Percentiles rank a stretch among this genome's conserved stretches.
phyloP scores from a whole-genome alignment of 2,797 vertebrate genomes.

The Taeniopygia guttata region DNA sequence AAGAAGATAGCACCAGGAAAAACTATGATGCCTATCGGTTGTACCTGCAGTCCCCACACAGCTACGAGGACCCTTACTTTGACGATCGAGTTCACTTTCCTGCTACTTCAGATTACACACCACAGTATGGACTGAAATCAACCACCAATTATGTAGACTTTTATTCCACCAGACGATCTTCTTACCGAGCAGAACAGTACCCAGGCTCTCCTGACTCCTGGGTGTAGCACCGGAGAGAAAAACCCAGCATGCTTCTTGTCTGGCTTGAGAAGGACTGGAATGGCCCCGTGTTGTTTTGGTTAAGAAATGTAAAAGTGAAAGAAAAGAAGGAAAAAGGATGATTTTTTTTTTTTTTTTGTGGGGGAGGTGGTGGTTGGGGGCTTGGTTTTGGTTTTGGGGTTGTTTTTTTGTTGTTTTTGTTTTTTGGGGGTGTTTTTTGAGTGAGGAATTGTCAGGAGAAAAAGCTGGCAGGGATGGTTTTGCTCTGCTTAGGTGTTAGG shows the following conservation, averaged over 20 bases:
- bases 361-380: too few relatives aligned
- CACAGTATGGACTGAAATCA: conserved; percentile 90
- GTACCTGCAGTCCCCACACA: conserved; percentile 91
- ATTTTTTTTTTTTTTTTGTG: background rate
- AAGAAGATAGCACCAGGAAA: conserved; percentile 86
- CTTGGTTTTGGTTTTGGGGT: background rate
- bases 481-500: conserved; percentile 85
- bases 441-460: conserved; percentile 78
- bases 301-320: conserved; percentile 84
- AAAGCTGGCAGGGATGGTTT: conserved; percentile 65
- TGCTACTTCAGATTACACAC: conserved; percentile 83
- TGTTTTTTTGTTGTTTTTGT: background rate
- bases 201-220: conserved; percentile 97
- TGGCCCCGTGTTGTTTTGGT: conserved; percentile 65
- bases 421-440: background rate
- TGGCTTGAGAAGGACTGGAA: conserved; percentile 66
- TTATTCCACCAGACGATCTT: conserved; percentile 92
- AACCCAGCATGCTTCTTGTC: conserved; percentile 41
- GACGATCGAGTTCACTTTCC: conserved; percentile 91
- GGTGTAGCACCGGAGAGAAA: conserved; percentile 82
- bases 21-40: conserved; percentile 92
- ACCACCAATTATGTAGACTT: conserved; percentile 95
- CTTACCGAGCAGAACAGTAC: conserved; percentile 94
- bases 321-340: conserved; percentile 83
- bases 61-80: conserved; percentile 91